phyloP scores from a whole-genome alignment of 2,113 vertebrate species.

The Cnemophilus loriae region DNA sequence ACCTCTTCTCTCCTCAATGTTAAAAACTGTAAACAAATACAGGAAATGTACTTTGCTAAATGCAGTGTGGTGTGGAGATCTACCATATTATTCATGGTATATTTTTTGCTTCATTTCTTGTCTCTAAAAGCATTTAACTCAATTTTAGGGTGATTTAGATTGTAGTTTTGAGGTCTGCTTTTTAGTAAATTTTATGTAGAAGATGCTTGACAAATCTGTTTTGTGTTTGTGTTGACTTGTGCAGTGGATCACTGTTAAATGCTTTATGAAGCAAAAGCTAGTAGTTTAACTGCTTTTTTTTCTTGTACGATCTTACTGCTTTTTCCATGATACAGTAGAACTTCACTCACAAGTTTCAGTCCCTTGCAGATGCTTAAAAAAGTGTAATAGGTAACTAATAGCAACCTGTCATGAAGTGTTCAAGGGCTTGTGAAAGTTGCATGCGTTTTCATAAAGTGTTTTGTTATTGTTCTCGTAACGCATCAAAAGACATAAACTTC shows the following conservation, averaged over 20 bases:
- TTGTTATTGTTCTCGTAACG: background rate
- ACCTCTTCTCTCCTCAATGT: background rate
- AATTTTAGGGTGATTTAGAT: background rate
- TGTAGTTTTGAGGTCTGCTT: background rate
- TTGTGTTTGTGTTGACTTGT: background rate
- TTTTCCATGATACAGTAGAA: slow-evolving; percentile 7
- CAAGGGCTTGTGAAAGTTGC: background rate
- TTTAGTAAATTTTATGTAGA: background rate
- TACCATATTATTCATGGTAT: background rate
- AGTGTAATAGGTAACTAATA: background rate
- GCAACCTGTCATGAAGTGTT: background rate
- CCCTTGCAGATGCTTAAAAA: background rate
- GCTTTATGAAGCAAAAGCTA: slow-evolving; percentile 60
- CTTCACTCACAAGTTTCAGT: slow-evolving; percentile 20
- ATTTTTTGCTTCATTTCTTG: slow-evolving; percentile 51
- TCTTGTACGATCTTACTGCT: background rate
- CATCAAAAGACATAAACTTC: background rate
- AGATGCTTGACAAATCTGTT: background rate
- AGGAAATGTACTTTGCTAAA: slow-evolving; percentile 60
- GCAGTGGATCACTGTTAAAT: slow-evolving; percentile 37
- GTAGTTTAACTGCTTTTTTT: background rate
- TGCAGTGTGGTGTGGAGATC: background rate
- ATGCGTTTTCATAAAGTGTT: background rate
- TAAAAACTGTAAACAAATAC: slow-evolving; percentile 37
- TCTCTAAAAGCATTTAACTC: slow-evolving; percentile 54